phyloP scores from a whole-genome alignment of 2,113 vertebrate species.

The Vulpes lagopus region DNA sequence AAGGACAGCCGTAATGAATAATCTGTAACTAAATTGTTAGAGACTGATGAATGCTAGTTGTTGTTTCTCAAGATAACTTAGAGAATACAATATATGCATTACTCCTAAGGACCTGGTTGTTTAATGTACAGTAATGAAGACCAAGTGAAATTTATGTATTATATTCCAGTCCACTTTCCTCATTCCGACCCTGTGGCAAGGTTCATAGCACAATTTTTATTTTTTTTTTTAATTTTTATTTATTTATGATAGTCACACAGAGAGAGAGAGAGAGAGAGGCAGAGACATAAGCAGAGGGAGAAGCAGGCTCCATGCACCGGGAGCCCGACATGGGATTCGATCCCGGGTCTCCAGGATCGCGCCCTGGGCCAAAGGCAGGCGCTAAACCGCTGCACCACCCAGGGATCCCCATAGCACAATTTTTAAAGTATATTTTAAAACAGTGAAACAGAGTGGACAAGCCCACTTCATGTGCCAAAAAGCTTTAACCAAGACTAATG shows the following conservation, averaged over 20 bases:
- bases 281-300: no score
- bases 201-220: not conserved
- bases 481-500: constrained; percentile 48
- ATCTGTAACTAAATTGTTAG: constrained; percentile 28
- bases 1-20: constrained; percentile 51
- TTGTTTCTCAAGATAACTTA: constrained; percentile 55
- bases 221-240: no score
- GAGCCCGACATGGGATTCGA: no score
- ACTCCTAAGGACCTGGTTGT: not conserved
- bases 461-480: constrained; percentile 13
- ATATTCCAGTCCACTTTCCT: not conserved
- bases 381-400: no score
- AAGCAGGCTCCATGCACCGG: no score
- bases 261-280: no score
- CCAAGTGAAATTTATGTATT: not conserved
- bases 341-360: no score
- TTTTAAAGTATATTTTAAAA: not conserved
- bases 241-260: no score
- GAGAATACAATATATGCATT: not conserved
- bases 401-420: not conserved
- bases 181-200: not conserved
- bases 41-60: not conserved
- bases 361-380: no score
- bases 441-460: constrained; percentile 2
- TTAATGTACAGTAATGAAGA: not conserved